phyloP scores from a whole-genome alignment of 2,888 invertebrate genomes.

The Cheiracanthium punctorium region DNA sequence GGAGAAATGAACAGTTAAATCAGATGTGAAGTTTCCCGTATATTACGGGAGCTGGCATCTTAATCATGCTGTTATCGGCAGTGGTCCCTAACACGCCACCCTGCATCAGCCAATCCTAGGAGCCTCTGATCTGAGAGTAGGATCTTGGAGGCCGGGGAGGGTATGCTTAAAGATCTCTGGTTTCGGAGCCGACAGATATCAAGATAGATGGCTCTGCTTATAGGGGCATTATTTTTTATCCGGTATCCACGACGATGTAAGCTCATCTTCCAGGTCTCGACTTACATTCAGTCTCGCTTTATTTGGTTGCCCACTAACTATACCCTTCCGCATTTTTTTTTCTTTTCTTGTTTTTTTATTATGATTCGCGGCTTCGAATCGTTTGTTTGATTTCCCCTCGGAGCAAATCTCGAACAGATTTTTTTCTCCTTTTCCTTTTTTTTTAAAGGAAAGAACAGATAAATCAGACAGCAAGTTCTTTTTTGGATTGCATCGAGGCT shows the following conservation, averaged over 20 bases:
- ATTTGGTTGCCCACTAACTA: conserved; percentile 46
- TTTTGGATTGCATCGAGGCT: background rate
- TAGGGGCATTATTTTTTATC: conserved; percentile 65
- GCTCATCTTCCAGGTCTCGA: conserved; percentile 45
- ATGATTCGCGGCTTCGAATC: conserved; percentile 12
- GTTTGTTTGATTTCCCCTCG: conserved; percentile 37
- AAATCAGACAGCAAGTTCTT: conserved; percentile 53
- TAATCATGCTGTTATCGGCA: conserved; percentile 67
- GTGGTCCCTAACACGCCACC: conserved; percentile 27
- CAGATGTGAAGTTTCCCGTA: conserved; percentile 61
- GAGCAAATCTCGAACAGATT: conserved; percentile 41
- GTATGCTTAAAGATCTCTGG: conserved; percentile 27
- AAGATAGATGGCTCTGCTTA: conserved; percentile 65
- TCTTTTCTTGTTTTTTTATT: no score
- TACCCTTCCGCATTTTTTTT: background rate
- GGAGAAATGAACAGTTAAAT: conserved; percentile 67
- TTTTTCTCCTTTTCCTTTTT: conserved; percentile 8
- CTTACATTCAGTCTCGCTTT: conserved; percentile 43
- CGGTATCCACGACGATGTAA: conserved; percentile 48
- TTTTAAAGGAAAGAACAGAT: conserved; percentile 26
- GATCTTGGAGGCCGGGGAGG: conserved; percentile 12
- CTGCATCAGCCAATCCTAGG: conserved; percentile 45
- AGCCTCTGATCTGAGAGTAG: conserved; percentile 24
- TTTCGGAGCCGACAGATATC: conserved; percentile 63
- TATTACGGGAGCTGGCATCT: conserved; percentile 61